These are phyloP conservation scores for Probosciger aterrimus DNA, from an alignment of 2,113 vertebrate species.

Conservation along the genomic window DNA sequence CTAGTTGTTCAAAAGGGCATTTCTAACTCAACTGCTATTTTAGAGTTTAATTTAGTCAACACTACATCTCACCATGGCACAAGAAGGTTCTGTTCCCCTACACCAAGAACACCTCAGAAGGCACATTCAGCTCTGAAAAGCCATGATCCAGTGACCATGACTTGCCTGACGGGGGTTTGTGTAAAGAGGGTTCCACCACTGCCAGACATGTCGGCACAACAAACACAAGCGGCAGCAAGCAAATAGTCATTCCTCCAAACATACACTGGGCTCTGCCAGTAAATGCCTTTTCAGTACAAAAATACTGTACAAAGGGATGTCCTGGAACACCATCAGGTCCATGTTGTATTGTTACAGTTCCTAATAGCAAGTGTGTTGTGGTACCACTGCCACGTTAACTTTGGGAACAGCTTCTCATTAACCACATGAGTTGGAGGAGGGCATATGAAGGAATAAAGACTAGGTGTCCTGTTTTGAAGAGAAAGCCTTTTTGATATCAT, in stretches of 20 bases:
- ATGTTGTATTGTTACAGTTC: background rate
- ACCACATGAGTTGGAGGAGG: background rate
- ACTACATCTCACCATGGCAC: background rate
- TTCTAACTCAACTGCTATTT: slow-evolving; percentile 16
- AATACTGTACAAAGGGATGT: background rate
- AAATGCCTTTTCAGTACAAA: background rate
- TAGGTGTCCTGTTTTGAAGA: background rate
- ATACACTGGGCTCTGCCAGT: background rate
- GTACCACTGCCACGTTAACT: background rate
- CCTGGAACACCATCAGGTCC: background rate
- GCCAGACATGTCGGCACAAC: background rate
- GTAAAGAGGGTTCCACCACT: slow-evolving; percentile 37
- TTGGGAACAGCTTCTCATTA: background rate
- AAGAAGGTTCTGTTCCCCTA: background rate
- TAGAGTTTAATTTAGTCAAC: background rate
- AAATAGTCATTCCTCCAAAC: background rate
- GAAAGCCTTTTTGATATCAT: background rate
- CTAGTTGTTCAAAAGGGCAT: background rate
- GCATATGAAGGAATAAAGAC: background rate
- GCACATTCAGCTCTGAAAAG: background rate
- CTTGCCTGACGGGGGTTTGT: background rate
- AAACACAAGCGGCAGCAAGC: slow-evolving; percentile 38
- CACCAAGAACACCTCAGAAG: background rate
- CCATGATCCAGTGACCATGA: slow-evolving; percentile 10
- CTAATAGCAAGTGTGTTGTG: background rate